A percentile compares a stretch with the other conserved stretches of the same genome.
Evolutionary conservation across 2,888 invertebrate species (phyloP).

Genomic region (Clepsis dumicolana): DNA sequence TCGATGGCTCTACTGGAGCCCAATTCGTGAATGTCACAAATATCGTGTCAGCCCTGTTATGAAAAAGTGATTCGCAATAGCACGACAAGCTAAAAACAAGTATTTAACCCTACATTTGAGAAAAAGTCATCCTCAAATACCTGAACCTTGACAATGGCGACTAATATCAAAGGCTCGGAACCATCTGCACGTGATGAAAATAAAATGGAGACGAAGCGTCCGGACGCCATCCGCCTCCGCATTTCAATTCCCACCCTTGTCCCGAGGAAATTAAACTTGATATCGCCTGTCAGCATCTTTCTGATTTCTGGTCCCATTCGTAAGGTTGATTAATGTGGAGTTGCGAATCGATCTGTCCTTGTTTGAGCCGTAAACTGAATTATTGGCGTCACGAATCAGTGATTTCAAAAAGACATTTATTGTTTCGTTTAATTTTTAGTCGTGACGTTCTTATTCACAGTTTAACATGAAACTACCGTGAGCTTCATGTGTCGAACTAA

Average conservation of each 20-base stretch:
- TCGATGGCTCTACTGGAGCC: too few species aligned
- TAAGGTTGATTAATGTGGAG: slow-evolving; percentile 50
- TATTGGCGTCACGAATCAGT: slow-evolving; percentile 47
- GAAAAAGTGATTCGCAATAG: background rate
- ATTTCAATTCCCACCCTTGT: slow-evolving; percentile 35
- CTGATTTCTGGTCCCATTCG: slow-evolving; percentile 34
- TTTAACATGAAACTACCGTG: too few species aligned
- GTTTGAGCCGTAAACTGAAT: slow-evolving; percentile 49
- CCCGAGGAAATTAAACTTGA: slow-evolving; percentile 35
- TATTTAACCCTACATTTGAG: background rate
- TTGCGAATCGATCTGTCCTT: slow-evolving; percentile 49
- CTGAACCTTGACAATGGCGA: background rate
- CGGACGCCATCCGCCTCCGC: background rate
- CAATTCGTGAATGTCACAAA: too few species aligned
- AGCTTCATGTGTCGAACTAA: too few species aligned
- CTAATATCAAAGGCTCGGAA: slow-evolving; percentile 15
- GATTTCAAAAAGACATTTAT: slow-evolving; percentile 45
- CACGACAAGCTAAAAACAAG: background rate
- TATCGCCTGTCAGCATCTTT: slow-evolving; percentile 27
- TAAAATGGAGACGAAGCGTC: slow-evolving; percentile 14
- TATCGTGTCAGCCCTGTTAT: too few species aligned
- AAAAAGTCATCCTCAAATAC: background rate
- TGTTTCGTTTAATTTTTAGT: slow-evolving; percentile 19
- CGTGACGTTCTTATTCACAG: background rate
- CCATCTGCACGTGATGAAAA: slow-evolving; percentile 34